Evolutionary conservation across 64 coral and sea anemone species (phyloP), one percentile per base, ranked within the genome.

Genomic region (Acropora yongei): DNA sequence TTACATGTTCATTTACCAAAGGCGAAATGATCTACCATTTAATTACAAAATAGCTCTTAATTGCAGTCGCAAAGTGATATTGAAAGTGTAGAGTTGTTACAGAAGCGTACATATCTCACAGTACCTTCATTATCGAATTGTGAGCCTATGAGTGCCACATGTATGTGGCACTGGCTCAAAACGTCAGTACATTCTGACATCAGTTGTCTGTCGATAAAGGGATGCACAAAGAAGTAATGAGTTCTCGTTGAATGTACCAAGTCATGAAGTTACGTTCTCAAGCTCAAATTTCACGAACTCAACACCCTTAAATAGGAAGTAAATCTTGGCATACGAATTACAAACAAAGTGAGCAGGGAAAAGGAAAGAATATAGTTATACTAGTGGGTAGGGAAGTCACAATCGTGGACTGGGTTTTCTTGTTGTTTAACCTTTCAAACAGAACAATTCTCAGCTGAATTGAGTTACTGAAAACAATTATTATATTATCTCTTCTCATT

Each of bases 241-340:
- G 71, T 73, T 73, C 71, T 73, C 18, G 71, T 73, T 42, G 71
- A 73, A 73, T 73, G 71, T 73, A 73, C 71, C 71, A 73, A 73
- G 71, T 73, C 71, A 73, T 10, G 71, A n/a, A 73, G 40, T 20
- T 73, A 73, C 5, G 71, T 73, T 73, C 71, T 40, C 71, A 73
- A 30, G 71, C 41, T 73, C n/a, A 73, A 73, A 73, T 73, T 40
- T 40, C 71, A 73, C 58, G n/a, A 73, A 73, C 71, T 73, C 71
- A 73, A 4, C 71, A 73, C 19, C 71, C 71, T 73, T 2, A 73
- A 39, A 73, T 30, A 73, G 71, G 71, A n/a, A 73, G 40, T 73
- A 20, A 73, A 73, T 73, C n/a, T 73, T 73, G 71, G 71, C 71
- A 73, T 73, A 73, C 9, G 58, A 63, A 63, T 63, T 63, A 63